Conservation (phyloP, 1,140 invertebrate species). For the Fopius arisanus region DNA sequence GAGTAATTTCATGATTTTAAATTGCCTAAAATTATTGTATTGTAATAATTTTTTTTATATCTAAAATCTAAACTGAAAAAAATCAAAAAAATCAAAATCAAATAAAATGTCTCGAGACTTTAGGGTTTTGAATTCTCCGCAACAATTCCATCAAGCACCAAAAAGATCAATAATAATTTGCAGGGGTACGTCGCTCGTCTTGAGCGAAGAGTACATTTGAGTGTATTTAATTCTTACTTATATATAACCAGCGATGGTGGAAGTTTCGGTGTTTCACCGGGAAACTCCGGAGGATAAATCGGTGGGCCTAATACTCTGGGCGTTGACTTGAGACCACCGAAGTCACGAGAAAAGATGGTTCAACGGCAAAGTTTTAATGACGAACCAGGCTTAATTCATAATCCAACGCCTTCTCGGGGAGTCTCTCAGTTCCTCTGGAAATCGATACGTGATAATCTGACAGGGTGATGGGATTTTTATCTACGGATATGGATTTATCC, state of each 20-base stretch:
- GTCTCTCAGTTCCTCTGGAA: background rate
- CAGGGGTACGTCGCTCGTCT: background rate
- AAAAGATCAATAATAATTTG: conserved; percentile 18
- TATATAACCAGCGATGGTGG: background rate
- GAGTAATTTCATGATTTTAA: too few relatives aligned
- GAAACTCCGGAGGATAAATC: background rate
- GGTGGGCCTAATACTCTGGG: background rate
- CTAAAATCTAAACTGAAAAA: too few relatives aligned
- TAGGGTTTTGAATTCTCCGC: too few relatives aligned
- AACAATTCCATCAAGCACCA: background rate
- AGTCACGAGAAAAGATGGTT: conserved; percentile 21
- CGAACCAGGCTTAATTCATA: conserved; percentile 28
- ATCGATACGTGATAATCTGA: conserved; percentile 19
- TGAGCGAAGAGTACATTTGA: background rate
- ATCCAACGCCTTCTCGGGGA: conserved; percentile 20
- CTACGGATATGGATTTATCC: background rate
- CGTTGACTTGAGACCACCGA: background rate
- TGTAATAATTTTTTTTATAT: too few relatives aligned
- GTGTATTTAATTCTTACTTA: background rate
- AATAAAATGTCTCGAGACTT: too few relatives aligned
- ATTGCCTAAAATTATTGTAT: too few relatives aligned
- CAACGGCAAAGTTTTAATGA: conserved; percentile 28
- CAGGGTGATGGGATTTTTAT: background rate
- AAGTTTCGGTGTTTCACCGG: background rate
- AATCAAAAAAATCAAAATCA: too few relatives aligned